Base-by-base conservation (phyloP, 2,888 invertebrate species). In the Hymenopus coronatus region DNA sequence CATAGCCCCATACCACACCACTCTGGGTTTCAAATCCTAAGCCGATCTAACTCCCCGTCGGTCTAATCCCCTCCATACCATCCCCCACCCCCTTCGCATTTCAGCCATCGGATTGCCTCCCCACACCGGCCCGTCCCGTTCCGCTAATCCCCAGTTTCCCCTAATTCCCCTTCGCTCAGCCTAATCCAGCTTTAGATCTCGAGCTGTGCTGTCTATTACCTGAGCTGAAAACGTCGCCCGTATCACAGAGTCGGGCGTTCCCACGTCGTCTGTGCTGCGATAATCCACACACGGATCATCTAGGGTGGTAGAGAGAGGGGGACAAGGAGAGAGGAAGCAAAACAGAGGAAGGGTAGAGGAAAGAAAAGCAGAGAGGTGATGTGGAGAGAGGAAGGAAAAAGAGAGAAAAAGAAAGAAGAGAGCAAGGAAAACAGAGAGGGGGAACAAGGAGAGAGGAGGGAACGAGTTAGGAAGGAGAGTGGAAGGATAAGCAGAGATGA, bases 111-210 rank as follows among this genome's bases (percentile, higher is more conserved):
- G 90, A 90, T 90, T 90, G 89, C 88, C 88, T 88, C 88, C 89
- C 87, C 87, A n/a, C 84, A 85, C 85, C 85, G 33, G 28, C 83
- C 54, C 88, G 40, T 83, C 88, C 88, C 87, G 88, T 89, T 89
- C 88, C 90, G 88, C 90, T 90, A 90, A 90, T 90, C 90, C 90
- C 85, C 89, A 88, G 90, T 90, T 90, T 90, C 90, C 90, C 90
- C 89, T 90, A 90, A 90, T 90, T 90, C 90, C 88, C 87, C 90
- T 90, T 89, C 89, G 90, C 90, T 90, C 89, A 90, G 90, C 90
- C 87, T 88, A 89, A 90, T 90, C 90, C 90, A 86, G 90, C 90
- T 90, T 89, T 88, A 90, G 90, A 90, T 90, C 90, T 8, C 90
- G 90, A 88, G 87, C 87, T 70, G 82, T 25, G 28, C 70, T 87